Evolutionary conservation across 1,140 invertebrate genomes (phyloP), one percentile per base, ranked within the genome.

Genomic region (Ips nitidus): DNA sequence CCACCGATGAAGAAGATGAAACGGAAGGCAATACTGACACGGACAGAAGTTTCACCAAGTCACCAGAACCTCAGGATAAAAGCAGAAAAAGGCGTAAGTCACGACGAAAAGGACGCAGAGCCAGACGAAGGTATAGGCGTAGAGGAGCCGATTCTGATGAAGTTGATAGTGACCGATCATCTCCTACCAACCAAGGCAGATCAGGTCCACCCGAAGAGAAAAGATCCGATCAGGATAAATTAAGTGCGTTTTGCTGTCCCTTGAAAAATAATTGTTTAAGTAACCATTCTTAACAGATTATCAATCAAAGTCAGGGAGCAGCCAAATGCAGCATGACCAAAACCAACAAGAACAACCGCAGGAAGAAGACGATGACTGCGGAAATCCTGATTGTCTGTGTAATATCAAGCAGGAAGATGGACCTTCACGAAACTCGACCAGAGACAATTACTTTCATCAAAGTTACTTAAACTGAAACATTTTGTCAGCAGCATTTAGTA

Each of bases 301-400:
- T 62, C 60, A 64, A 43, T 53, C 41, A 47, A 64, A 70, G 43
- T 45, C 41, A 50, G 41, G 42, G 55, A 4, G 40, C 58, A 60
- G 5, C n/a, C 37, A 62, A 22, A 22, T 22, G 22, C 8, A 43
- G 36, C 6, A 42, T 41, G 36, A 52, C 36, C 36, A 37, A 55
- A 50, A 52, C 38, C 37, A 55, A 22, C 52, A 55, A 55, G 5
- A 55, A 37, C 2, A 47, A 47, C 45, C 7, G 41, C 52, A 69
- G n/a, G 66, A 59, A 41, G 60, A 59, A n/a, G 37, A 8, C 3
- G 47, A 64, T 7, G 61, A 70, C 2, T 70, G 68, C 47, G 68
- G 68, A 38, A 70, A 70, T 70, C 68, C 68, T 2, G 68, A 70
- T 36, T 70, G 68, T 52, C 52, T 70, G 6, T 70, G 68, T 39